Conservation (phyloP, 2,888 invertebrate species). For the Aphidoletes aphidimyza region DNA sequence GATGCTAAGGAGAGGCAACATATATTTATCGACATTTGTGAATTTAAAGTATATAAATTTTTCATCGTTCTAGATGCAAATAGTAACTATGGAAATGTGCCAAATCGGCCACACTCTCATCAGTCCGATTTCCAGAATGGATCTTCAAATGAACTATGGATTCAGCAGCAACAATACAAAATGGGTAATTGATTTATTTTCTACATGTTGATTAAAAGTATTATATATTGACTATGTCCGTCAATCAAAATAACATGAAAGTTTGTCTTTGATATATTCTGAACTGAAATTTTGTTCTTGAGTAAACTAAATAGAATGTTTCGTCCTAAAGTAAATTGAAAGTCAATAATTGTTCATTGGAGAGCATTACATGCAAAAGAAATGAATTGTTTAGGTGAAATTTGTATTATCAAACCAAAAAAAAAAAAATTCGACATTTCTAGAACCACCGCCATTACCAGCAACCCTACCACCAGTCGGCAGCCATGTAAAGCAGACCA, state of each 20-base stretch:
- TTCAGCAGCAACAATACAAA: neutral
- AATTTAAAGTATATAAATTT: neutral
- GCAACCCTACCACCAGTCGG: conserved; percentile 66
- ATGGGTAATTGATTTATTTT: neutral
- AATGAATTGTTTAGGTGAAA: neutral
- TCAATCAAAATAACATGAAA: no score
- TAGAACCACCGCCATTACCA: conserved; percentile 66
- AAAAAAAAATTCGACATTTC: neutral
- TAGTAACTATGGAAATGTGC: conserved; percentile 61
- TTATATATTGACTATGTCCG: no score
- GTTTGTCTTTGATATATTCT: no score
- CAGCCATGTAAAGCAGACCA: conserved; percentile 58
- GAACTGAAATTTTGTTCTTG: no score
- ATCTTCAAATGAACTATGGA: neutral
- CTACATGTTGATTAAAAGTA: neutral
- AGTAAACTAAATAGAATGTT: no score
- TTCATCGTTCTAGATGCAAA: conserved; percentile 59
- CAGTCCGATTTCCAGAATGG: neutral
- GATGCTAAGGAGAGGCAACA: no score
- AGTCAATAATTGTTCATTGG: no score
- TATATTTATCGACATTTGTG: neutral
- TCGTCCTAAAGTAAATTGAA: no score
- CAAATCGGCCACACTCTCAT: conserved; percentile 58
- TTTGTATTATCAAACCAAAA: neutral
- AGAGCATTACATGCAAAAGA: neutral